phyloP scores from a whole-genome alignment of 2,113 vertebrate species.

The Cyprinodon brontotheroides region DNA sequence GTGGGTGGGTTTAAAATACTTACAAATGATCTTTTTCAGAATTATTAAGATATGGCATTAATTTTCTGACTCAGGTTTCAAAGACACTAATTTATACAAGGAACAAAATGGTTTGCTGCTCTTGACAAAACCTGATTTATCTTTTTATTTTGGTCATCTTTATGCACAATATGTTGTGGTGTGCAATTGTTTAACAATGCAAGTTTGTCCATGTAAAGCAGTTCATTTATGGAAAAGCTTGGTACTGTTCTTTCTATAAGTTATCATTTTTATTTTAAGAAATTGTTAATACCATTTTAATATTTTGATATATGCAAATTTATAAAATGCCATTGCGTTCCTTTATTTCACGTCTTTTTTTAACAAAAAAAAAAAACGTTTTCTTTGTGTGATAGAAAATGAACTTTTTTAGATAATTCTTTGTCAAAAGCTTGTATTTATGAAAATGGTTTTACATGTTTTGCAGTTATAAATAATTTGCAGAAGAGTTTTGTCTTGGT shows the following conservation, averaged over 20 bases:
- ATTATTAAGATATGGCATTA: constrained; percentile 38
- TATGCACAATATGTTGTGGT: not conserved
- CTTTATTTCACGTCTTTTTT: constrained; percentile 50
- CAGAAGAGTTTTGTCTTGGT: constrained; percentile 39
- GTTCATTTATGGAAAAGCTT: constrained; percentile 21
- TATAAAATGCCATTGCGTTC: constrained; percentile 61
- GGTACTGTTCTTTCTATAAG: constrained; percentile 45
- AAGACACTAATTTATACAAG: constrained; percentile 45
- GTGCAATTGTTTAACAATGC: constrained; percentile 25
- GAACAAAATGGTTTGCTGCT: constrained; percentile 7
- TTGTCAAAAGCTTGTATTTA: constrained; percentile 83
- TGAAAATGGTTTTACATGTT: constrained; percentile 78
- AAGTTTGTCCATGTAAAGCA: constrained; percentile 53
- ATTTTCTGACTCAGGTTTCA: constrained; percentile 33
- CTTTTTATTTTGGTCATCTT: constrained; percentile 26
- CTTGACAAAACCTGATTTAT: constrained; percentile 16
- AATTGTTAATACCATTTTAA: constrained; percentile 53
- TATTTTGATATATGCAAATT: constrained; percentile 79
- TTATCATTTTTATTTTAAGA: constrained; percentile 62
- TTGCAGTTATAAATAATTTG: constrained; percentile 76
- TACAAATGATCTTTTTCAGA: constrained; percentile 26
- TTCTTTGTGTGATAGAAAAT: constrained; percentile 57
- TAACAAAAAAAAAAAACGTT: constrained; percentile 50
- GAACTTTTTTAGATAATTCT: constrained; percentile 60
- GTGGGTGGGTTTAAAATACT: constrained; percentile 31